These are phyloP conservation scores for Agrilus mali DNA, from an alignment of 2,888 invertebrate genomes.

Conservation along the genomic window DNA sequence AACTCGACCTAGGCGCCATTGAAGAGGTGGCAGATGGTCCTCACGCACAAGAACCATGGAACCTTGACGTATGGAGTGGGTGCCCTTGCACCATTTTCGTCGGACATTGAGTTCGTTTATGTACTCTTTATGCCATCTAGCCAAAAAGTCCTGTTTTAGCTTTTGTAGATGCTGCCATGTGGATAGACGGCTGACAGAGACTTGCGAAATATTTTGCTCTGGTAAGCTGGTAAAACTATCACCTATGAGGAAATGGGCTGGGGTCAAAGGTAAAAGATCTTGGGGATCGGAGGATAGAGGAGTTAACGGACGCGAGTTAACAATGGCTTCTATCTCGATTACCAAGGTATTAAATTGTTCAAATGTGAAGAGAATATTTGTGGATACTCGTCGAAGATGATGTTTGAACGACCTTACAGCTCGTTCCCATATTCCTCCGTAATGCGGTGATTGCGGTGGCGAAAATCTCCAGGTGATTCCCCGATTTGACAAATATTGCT, in stretches of 20 bases:
- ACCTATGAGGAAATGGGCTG: slow-evolving; percentile 7
- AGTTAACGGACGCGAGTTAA: background rate
- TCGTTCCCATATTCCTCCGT: slow-evolving; percentile 9
- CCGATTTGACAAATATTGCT: background rate
- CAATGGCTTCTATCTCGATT: too few species aligned
- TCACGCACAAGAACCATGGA: background rate
- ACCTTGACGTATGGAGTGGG: background rate
- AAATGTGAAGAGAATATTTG: background rate
- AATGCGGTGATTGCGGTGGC: slow-evolving; percentile 4
- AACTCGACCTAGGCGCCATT: background rate
- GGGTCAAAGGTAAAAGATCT: slow-evolving; percentile 4
- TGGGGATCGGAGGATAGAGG: slow-evolving; percentile 7
- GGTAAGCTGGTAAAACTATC: background rate
- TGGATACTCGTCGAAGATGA: background rate
- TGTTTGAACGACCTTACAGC: slow-evolving; percentile 4
- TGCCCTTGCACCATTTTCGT: background rate
- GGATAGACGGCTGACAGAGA: background rate
- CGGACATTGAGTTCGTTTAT: background rate
- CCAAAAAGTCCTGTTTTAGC: background rate
- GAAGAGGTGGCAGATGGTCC: background rate
- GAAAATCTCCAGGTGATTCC: background rate
- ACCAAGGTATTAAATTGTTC: slow-evolving; percentile 5
- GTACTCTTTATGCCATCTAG: background rate
- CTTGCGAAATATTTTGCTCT: too few species aligned
- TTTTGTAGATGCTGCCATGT: background rate